Evolutionary conservation across 1,140 invertebrate genomes (phyloP).

Genomic region (Drosophila lini): DNA sequence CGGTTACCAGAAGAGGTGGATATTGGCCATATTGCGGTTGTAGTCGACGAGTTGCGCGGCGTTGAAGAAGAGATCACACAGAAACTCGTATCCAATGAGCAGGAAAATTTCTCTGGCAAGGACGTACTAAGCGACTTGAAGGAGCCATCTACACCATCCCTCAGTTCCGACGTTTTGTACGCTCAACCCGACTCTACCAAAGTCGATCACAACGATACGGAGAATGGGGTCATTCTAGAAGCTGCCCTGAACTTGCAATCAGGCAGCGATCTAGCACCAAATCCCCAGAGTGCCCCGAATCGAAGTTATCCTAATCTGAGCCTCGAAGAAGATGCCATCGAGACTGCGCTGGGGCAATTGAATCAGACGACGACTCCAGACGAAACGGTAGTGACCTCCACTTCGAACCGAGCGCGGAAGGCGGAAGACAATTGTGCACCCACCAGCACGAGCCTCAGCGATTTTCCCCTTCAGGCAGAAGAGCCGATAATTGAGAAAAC

Average conservation of each 20-base stretch:
- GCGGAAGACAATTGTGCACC: conserved; percentile 6
- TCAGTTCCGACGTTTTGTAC: conserved; percentile 38
- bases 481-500: conserved; percentile 11
- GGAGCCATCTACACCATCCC: background rate
- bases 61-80: background rate
- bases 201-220: conserved; percentile 55
- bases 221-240: conserved; percentile 33
- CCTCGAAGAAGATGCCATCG: conserved; percentile 54
- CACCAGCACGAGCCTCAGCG: conserved; percentile 35
- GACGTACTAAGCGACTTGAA: background rate
- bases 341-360: conserved; percentile 47
- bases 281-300: background rate
- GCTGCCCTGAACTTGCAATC: conserved; percentile 14
- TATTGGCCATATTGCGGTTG: conserved; percentile 54
- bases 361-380: conserved; percentile 56
- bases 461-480: conserved; percentile 39
- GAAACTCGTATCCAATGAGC: background rate
- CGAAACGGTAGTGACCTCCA: conserved; percentile 63
- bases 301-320: conserved; percentile 27
- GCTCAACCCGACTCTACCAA: conserved; percentile 67
- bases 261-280: background rate
- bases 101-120: background rate
- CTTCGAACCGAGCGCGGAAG: conserved; percentile 48
- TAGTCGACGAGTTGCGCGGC: conserved; percentile 26
- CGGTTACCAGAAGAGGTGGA: conserved; percentile 51